Evolutionary conservation across 2,113 vertebrate genomes (phyloP), one percentile per base, ranked within the genome.

Genomic region (Aramus guarauna): DNA sequence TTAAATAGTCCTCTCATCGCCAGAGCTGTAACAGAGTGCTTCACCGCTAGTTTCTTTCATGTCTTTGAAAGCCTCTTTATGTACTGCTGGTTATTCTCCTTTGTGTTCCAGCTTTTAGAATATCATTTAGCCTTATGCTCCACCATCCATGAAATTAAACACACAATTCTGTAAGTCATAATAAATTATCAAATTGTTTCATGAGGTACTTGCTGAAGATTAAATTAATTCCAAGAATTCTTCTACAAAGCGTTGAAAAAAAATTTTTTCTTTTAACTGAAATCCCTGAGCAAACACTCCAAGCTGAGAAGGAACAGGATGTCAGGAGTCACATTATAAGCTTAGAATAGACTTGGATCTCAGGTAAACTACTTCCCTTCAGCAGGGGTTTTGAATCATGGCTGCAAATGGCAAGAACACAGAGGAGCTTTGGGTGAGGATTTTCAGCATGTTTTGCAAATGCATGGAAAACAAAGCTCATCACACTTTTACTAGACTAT

Each of bases 121-220:
- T 60, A 80, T 88, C 76, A 72, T 82, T 96, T 81, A 84, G 90
- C 34, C 96, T 95, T 47, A 85, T 93, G 94, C 73, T 96, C 64
- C 20, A 11, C 69, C 85, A 96, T 83, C 83, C 95, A 56, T 73
- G 85, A 97, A 97, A 97, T 91, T 92, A 96, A 95, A 90, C 84
- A 82, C 92, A 72, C 79, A 69, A 72, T 80, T 47, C 9, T 60
- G 3, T 63, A 94, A 69, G 77, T 93, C 93, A 88, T 63, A 96
- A 88, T 93, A 95, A 85, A 85, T 93, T 94, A 95, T 73, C 60
- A 92, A 85, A 77, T 39, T 55, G 74, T 55, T 90, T 82, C 36
- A 86, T 56, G 90, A 85, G 69, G 60, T 58, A 83, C 52, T 94
- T 52, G 53, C 82, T 77, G 79, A 75, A 76, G 88, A 86, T 72